A percentile compares a stretch with the other conserved stretches of the same genome.
phyloP scores from a whole-genome alignment of 2,113 vertebrate genomes.

The Axis porcinus region DNA sequence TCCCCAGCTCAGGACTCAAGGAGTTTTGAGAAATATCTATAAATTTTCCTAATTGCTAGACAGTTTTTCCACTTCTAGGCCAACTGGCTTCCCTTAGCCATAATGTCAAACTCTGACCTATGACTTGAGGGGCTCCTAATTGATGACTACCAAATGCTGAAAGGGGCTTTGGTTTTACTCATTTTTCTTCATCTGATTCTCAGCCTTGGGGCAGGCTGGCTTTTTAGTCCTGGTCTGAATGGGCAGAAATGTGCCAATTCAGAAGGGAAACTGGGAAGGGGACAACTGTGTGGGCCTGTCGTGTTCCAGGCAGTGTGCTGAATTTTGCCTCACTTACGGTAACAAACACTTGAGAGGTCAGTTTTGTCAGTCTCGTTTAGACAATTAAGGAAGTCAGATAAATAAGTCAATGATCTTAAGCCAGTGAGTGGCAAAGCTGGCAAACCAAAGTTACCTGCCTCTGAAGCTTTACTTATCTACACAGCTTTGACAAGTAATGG shows the following conservation, averaged over 20 bases:
- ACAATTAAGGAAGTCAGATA: background rate
- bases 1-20: background rate
- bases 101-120: background rate
- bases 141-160: background rate
- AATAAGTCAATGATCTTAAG: background rate
- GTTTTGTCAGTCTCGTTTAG: background rate
- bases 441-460: background rate
- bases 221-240: background rate
- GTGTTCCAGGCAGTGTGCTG: background rate
- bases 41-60: slow-evolving; percentile 47
- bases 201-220: background rate
- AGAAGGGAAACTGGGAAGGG: background rate
- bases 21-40: slow-evolving; percentile 30
- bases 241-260: rapidly evolving
- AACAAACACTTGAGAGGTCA: background rate
- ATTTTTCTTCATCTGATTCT: background rate
- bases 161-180: background rate
- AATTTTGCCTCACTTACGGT: background rate
- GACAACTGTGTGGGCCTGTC: too few relatives aligned
- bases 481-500: background rate
- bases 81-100: slow-evolving; percentile 30
- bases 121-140: background rate
- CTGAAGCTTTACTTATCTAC: background rate
- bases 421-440: background rate
- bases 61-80: slow-evolving; percentile 31